Percentiles rank a stretch among this genome's conserved stretches.
Conservation (phyloP, 1,140 invertebrate species). For the Macrosteles quadrilineatus region DNA sequence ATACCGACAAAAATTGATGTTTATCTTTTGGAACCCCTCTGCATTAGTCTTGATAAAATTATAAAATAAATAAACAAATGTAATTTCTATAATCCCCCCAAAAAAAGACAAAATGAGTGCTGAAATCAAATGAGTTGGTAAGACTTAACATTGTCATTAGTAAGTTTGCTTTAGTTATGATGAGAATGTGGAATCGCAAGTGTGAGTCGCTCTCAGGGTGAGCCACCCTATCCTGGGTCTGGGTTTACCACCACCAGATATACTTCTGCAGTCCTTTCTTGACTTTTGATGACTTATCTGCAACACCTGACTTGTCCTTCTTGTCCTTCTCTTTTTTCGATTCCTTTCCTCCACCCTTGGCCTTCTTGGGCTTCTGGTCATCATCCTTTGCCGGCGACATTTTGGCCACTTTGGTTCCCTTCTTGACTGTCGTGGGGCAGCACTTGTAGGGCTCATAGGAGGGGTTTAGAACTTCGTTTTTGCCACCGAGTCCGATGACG, state of each 20-base stretch:
- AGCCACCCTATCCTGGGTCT: neutral
- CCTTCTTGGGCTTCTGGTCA: constrained; percentile 19
- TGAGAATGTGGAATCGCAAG: no score
- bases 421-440: constrained; percentile 80
- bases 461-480: constrained; percentile 71
- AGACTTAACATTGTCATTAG: no score
- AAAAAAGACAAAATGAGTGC: no score
- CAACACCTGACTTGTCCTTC: constrained; percentile 35
- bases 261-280: constrained; percentile 83
- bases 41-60: no score
- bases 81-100: no score
- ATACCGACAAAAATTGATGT: no score
- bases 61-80: no score
- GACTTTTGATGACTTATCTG: constrained; percentile 59
- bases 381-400: constrained; percentile 26
- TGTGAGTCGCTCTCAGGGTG: no score
- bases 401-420: constrained; percentile 64
- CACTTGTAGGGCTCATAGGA: constrained; percentile 86
- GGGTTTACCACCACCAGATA: constrained; percentile 62
- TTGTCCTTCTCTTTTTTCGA: constrained; percentile 40
- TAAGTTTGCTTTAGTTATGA: no score
- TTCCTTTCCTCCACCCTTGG: constrained; percentile 27
- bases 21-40: no score
- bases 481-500: constrained; percentile 89
- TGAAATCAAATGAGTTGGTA: no score